phyloP scores from a whole-genome alignment of 2,113 vertebrate species.

The Otis tarda region DNA sequence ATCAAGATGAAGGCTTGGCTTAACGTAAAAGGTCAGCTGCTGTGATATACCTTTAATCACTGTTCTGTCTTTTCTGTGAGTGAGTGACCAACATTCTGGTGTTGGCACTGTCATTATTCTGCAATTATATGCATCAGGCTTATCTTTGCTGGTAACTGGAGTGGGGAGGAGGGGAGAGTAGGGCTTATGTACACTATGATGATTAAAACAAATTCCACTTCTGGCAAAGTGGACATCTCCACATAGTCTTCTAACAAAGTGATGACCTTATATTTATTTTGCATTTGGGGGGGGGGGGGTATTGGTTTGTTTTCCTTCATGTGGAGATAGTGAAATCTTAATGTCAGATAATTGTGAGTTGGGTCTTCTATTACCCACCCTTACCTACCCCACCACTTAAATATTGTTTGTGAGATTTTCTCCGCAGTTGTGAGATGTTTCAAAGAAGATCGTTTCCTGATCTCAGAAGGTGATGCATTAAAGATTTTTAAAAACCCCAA shows the following conservation, averaged over 20 bases:
- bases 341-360: background rate
- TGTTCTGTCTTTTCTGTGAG: background rate
- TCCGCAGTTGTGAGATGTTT: background rate
- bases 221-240: background rate
- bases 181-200: background rate
- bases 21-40: background rate
- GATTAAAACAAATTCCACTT: background rate
- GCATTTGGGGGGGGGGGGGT: accelerated
- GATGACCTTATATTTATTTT: background rate
- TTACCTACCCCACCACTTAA: background rate
- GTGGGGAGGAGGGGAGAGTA: background rate
- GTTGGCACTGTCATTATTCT: background rate
- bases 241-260: background rate
- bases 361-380: background rate
- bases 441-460: background rate
- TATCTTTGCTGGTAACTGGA: background rate
- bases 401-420: background rate
- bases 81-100: background rate
- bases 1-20: background rate
- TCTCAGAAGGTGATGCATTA: background rate
- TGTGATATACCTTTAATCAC: background rate
- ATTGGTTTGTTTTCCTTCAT: background rate
- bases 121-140: background rate
- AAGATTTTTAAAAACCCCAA: background rate
- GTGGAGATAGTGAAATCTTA: background rate